These are phyloP conservation scores for Labia minor DNA, from an alignment of 2,888 invertebrate species.

Conservation along the genomic window DNA sequence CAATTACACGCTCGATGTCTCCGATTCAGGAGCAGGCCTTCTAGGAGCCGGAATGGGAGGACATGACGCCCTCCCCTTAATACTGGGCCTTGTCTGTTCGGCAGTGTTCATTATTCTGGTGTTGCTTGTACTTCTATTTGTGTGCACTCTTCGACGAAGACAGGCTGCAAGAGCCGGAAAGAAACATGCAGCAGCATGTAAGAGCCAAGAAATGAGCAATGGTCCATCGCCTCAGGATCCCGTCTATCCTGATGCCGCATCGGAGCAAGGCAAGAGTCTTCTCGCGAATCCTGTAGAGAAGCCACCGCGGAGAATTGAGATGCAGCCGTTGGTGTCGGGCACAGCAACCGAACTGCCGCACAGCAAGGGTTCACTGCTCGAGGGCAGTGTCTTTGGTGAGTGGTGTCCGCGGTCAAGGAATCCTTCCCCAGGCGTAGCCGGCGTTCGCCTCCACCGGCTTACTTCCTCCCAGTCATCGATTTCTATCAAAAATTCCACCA, in stretches of 20 bases:
- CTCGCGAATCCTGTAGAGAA: slow-evolving; percentile 78
- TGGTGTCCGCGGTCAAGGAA: slow-evolving; percentile 8
- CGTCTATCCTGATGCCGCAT: slow-evolving; percentile 35
- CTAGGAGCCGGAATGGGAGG: slow-evolving; percentile 39
- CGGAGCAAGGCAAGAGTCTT: slow-evolving; percentile 75
- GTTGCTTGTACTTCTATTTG: slow-evolving; percentile 21
- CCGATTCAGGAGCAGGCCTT: slow-evolving; percentile 26
- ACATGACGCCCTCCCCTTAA: slow-evolving; percentile 41
- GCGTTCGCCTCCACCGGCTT: slow-evolving; percentile 15
- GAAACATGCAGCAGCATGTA: neutral
- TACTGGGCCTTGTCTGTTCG: slow-evolving; percentile 36
- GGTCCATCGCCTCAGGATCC: neutral
- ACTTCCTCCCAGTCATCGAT: neutral
- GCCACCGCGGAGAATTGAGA: slow-evolving; percentile 64
- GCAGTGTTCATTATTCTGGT: slow-evolving; percentile 32
- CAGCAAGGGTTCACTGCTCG: slow-evolving; percentile 19
- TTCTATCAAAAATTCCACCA: too few relatives aligned
- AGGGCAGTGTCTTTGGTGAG: slow-evolving; percentile 21
- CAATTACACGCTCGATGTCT: slow-evolving; percentile 54
- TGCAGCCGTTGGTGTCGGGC: slow-evolving; percentile 22
- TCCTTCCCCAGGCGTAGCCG: slow-evolving; percentile 16
- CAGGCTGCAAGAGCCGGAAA: neutral
- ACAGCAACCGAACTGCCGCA: slow-evolving; percentile 19
- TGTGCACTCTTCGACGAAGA: neutral
- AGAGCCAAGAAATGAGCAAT: slow-evolving; percentile 36